Percentiles rank a stretch among this genome's conserved stretches.
These are phyloP conservation scores for Argyra leucocephala DNA, from an alignment of 2,888 invertebrate genomes.

Conservation along the genomic window DNA sequence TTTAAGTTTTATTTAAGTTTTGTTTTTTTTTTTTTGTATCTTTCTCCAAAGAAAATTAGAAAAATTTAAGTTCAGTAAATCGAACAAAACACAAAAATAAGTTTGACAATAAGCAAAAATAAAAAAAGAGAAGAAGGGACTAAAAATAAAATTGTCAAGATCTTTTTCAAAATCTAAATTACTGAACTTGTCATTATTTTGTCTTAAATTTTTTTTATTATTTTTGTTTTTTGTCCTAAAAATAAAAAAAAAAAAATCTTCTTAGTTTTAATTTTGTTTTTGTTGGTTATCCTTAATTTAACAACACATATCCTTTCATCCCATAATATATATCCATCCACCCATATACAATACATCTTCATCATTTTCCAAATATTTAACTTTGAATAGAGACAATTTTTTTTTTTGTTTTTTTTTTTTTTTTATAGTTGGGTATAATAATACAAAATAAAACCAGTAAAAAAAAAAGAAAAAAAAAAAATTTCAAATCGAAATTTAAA, in stretches of 20 bases:
- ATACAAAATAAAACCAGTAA: neutral
- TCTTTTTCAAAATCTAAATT: constrained; percentile 1
- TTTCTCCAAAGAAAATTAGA: too few relatives aligned
- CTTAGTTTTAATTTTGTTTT: too few relatives aligned
- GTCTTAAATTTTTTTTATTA: neutral
- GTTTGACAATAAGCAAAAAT: neutral
- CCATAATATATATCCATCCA: too few relatives aligned
- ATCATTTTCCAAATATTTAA: constrained; percentile 2
- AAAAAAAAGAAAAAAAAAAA: neutral
- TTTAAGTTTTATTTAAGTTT: too few relatives aligned
- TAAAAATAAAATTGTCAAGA: neutral
- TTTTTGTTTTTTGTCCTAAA: too few relatives aligned
- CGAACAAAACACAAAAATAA: neutral
- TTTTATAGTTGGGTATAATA: neutral
- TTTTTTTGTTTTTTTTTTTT: neutral
- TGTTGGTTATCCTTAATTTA: too few relatives aligned
- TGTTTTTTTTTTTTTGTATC: too few relatives aligned
- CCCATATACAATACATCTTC: neutral
- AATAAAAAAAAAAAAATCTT: neutral
- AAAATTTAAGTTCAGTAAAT: too few relatives aligned
- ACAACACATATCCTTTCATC: too few relatives aligned
- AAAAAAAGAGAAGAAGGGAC: neutral
- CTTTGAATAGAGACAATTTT: neutral
- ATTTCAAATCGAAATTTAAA: neutral
- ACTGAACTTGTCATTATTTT: constrained; percentile 1